Base-by-base conservation (phyloP, 2,888 invertebrate genomes). In the Crossocerus cetratus region DNA sequence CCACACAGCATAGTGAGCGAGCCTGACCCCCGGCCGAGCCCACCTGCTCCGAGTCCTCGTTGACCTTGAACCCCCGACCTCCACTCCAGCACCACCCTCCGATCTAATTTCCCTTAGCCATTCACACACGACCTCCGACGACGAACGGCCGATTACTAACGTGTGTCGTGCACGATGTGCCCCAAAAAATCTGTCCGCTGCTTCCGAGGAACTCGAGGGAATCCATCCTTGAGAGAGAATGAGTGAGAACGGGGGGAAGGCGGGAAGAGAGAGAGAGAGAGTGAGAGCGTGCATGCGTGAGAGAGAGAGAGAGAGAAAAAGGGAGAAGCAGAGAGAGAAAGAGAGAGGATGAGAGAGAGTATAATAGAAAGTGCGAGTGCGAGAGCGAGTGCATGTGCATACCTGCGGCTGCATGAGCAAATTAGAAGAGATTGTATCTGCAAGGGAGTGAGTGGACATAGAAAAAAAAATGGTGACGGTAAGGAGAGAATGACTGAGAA, bases 1-100 rank as follows among this genome's bases (percentile, higher is more conserved):
- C 90, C 90, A 86, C 91, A 90, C 88, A 90, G 89, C 90, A 88
- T 91, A 88, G 90, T 91, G 83, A 90, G 89, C 88, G 90, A 90
- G 87, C 90, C 90, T 83, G 90, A 89, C 83, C 90, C 90, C 80
- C 89, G 90, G 87, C 90, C 90, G 77, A 90, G 90, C 86, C 90
- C 90, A 83, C 90, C 89, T 70, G 90, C 90, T 78, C 90, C 89
- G 78, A 90, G 90, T 86, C 90, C 90, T 84, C 90, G 90, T 90
- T 90, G 89, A 90, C 89, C 89, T 86, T 86, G 85, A 87, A 88
- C 82, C 83, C 83, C 84, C 78, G 66, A 70, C 70, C 65, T 78
- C 77, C 78, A 72, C 80, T 72, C 76, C 80, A 78, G 86, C 87
- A 86, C 83, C 84, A 85, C 80, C 84, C 83, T 83, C 80, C 80